Evolutionary conservation across 2,113 vertebrate species (phyloP).

Genomic region (Machaerirhynchus nigripectus): DNA sequence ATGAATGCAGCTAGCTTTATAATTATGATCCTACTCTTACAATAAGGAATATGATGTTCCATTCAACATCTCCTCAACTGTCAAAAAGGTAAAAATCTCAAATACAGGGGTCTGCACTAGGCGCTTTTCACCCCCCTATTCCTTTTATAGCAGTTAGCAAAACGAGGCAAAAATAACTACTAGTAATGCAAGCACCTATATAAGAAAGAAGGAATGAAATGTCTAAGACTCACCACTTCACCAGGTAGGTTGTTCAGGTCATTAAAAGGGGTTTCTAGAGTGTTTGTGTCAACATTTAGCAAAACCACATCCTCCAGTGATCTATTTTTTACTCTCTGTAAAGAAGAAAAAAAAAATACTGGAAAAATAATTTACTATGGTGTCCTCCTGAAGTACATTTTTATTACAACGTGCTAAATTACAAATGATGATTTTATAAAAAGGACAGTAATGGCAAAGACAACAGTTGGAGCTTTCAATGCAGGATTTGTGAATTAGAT

Average conservation of each 20-base stretch:
- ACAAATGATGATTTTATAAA: not conserved
- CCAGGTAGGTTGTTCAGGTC: slow-evolving; percentile 91
- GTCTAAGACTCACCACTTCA: slow-evolving; percentile 87
- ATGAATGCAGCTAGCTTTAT: slow-evolving; percentile 79
- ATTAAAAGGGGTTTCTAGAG: slow-evolving; percentile 90
- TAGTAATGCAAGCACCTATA: not conserved
- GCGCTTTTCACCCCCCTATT: slow-evolving; percentile 15
- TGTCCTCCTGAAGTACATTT: not conserved
- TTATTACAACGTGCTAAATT: not conserved
- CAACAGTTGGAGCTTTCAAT: not conserved
- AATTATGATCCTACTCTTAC: slow-evolving; percentile 71
- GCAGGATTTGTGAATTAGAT: not conserved
- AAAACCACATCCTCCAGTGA: slow-evolving; percentile 95
- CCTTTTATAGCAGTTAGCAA: slow-evolving; percentile 41
- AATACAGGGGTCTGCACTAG: slow-evolving; percentile 4
- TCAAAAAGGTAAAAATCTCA: slow-evolving; percentile 62
- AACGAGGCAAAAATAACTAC: not conserved
- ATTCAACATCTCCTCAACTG: slow-evolving; percentile 61
- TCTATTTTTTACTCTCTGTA: slow-evolving; percentile 87
- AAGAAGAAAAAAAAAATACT: not conserved
- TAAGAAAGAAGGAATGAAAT: slow-evolving; percentile 6
- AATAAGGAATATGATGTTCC: slow-evolving; percentile 63
- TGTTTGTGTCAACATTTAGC: slow-evolving; percentile 95
- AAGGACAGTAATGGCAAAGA: not conserved
- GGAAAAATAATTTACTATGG: not conserved